These are phyloP conservation scores for Hydrolagus colliei DNA, from an alignment of 2,797 vertebrate species.

Conservation along the genomic window DNA sequence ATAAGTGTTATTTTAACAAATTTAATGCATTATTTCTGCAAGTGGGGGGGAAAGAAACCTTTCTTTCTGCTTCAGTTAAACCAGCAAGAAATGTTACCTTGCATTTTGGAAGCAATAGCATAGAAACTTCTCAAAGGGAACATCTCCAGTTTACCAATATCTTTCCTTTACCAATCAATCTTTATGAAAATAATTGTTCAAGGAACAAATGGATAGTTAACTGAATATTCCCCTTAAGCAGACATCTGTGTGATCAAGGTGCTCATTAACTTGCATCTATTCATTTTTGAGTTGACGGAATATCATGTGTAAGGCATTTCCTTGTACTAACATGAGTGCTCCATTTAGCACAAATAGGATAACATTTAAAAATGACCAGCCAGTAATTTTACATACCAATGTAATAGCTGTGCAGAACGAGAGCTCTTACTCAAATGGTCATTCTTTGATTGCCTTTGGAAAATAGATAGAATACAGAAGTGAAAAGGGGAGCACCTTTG, in stretches of 20 bases:
- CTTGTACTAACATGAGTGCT: neutral
- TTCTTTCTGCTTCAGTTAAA: neutral
- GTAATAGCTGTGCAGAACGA: neutral
- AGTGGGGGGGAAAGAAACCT: neutral
- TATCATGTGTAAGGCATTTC: neutral
- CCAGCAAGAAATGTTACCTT: neutral
- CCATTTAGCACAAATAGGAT: neutral
- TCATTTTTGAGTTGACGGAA: conserved; percentile 13
- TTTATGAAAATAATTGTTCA: neutral
- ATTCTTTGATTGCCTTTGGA: neutral
- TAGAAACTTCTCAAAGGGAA: neutral
- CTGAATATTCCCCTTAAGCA: conserved; percentile 19
- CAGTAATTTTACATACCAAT: neutral
- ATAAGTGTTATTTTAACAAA: neutral
- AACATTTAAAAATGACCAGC: neutral
- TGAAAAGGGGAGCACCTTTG: neutral
- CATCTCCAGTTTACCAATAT: conserved; percentile 2
- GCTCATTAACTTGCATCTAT: neutral
- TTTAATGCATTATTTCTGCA: neutral
- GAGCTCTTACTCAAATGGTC: neutral
- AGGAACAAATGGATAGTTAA: conserved; percentile 10
- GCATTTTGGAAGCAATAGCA: neutral
- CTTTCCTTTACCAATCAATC: conserved; percentile 1
- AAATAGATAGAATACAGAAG: neutral
- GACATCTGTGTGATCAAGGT: neutral